Conservation (phyloP, 2,888 invertebrate species). For the Plagiodera versicolora region DNA sequence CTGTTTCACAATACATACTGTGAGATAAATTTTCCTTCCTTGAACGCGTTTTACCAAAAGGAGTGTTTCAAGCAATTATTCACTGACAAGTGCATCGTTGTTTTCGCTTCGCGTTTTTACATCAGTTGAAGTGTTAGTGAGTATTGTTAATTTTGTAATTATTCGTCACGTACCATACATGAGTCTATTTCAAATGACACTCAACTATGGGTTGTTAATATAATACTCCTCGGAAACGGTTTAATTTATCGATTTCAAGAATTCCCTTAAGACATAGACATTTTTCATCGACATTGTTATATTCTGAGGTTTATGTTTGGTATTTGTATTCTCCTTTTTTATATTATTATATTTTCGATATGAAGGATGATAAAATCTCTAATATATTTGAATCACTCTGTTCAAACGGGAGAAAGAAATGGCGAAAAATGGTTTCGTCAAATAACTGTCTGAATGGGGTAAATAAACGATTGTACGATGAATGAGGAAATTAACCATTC, state of each 20-base stretch:
- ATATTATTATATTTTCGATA: too few relatives aligned
- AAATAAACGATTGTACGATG: too few relatives aligned
- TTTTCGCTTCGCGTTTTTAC: not conserved
- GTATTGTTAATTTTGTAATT: not conserved
- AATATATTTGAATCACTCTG: too few relatives aligned
- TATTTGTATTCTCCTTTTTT: too few relatives aligned
- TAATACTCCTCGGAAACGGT: not conserved
- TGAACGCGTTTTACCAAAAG: not conserved
- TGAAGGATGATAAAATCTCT: too few relatives aligned
- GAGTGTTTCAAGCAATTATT: not conserved
- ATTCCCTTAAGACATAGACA: not conserved
- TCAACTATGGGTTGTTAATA: not conserved
- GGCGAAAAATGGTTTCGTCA: too few relatives aligned
- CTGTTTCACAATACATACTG: not conserved
- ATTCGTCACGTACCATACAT: not conserved
- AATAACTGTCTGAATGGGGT: too few relatives aligned
- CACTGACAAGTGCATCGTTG: not conserved
- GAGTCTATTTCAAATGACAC: not conserved
- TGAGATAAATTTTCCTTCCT: not conserved
- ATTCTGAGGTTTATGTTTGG: too few relatives aligned
- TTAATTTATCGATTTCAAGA: not conserved
- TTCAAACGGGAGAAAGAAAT: too few relatives aligned
- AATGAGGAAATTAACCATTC: too few relatives aligned
- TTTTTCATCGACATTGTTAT: not conserved
- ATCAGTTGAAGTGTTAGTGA: not conserved